Conservation (phyloP, 2,113 vertebrate genomes). For the Callaeas wilsoni region DNA sequence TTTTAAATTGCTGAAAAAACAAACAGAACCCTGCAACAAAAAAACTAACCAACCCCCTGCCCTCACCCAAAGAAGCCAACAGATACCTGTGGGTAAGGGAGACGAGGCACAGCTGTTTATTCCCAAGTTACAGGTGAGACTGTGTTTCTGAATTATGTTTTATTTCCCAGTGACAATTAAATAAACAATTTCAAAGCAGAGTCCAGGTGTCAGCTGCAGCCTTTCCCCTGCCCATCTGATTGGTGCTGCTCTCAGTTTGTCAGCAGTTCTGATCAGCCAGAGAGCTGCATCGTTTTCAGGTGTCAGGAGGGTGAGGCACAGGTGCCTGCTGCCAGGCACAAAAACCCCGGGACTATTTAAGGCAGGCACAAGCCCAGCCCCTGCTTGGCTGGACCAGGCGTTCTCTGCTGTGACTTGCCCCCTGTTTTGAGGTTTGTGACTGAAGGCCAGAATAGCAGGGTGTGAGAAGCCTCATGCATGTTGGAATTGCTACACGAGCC, state of each 20-base stretch:
- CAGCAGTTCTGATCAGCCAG: neutral
- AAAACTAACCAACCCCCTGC: fast-evolving
- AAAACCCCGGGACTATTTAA: fast-evolving
- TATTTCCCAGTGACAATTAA: neutral
- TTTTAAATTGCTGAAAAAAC: neutral
- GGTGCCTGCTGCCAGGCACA: neutral
- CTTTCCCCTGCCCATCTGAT: neutral
- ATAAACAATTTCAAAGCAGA: too few species aligned
- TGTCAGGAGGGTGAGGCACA: neutral
- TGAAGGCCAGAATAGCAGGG: fast-evolving
- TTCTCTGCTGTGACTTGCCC: fast-evolving
- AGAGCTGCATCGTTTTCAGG: neutral
- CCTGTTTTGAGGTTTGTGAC: fast-evolving
- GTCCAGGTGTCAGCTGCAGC: neutral
- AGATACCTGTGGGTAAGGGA: fast-evolving
- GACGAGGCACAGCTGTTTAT: neutral
- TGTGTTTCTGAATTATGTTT: neutral
- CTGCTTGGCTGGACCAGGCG: fast-evolving
- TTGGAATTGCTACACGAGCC: fast-evolving
- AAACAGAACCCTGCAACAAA: neutral
- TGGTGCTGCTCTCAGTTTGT: neutral
- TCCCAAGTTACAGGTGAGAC: neutral
- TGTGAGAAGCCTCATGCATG: fast-evolving
- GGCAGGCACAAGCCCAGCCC: fast-evolving
- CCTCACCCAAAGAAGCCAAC: neutral